phyloP scores from a whole-genome alignment of 2,113 vertebrate species.

The Elephantulus edwardii region DNA sequence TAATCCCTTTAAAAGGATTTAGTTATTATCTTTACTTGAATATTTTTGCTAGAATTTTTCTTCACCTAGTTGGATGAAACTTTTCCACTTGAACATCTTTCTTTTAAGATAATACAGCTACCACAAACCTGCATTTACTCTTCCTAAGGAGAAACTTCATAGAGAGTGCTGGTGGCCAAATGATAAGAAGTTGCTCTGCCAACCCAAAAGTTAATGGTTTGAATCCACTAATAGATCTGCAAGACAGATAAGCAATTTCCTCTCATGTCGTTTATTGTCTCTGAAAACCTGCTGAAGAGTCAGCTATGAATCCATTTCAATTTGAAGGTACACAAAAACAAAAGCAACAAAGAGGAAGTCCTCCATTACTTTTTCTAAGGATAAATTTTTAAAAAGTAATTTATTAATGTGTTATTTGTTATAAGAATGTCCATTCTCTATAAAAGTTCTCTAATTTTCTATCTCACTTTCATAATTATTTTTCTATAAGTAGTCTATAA shows the following conservation, averaged over 20 bases:
- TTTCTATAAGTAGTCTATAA: not conserved
- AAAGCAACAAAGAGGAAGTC: no score
- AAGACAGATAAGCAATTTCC: no score
- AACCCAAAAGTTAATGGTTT: no score
- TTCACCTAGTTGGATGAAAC: not conserved
- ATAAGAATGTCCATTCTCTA: not conserved
- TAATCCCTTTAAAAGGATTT: conserved; percentile 62
- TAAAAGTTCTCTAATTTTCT: not conserved
- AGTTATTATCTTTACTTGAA: conserved; percentile 25
- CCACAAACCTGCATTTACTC: not conserved
- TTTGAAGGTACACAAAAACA: no score
- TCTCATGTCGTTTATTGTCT: no score
- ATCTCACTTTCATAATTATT: not conserved
- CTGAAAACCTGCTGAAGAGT: no score
- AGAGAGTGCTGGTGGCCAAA: no score
- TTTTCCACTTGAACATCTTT: not conserved
- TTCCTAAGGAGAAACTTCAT: not conserved
- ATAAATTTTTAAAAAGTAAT: not conserved
- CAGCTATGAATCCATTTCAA: no score
- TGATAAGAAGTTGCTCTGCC: no score
- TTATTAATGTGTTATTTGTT: not conserved
- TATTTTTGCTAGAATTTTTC: conserved; percentile 36
- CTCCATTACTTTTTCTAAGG: not conserved
- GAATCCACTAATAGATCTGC: no score
- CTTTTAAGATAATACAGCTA: not conserved